These are phyloP conservation scores for Zaprionus tsacasi DNA, from an alignment of 1,140 invertebrate species.

Conservation along the genomic window DNA sequence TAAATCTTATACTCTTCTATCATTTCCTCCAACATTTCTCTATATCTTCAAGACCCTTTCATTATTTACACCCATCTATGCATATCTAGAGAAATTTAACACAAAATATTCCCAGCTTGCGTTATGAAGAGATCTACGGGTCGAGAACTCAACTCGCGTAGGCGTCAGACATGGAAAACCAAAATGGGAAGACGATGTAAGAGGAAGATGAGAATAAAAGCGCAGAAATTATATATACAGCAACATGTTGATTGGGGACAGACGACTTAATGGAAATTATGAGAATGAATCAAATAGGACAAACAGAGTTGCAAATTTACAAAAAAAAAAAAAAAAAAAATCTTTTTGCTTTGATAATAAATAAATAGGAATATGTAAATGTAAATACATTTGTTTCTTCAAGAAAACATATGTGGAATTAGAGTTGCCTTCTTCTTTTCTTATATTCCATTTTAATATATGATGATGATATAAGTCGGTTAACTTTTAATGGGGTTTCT, in stretches of 20 bases:
- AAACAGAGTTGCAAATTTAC: background rate
- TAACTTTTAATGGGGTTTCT: background rate
- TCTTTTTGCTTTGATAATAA: background rate
- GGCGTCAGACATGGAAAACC: conserved; percentile 3
- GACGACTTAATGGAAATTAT: conserved; percentile 9
- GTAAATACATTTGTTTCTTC: background rate
- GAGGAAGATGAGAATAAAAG: conserved; percentile 19
- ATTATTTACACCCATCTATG: background rate
- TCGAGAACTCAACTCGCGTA: conserved; percentile 7
- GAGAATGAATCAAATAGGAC: background rate
- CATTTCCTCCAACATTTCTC: background rate
- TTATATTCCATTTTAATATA: background rate
- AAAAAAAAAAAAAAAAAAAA: background rate
- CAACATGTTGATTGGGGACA: conserved; percentile 40
- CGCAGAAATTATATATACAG: conserved; percentile 38
- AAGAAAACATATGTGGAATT: background rate
- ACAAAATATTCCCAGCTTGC: conserved; percentile 26
- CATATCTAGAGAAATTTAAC: background rate
- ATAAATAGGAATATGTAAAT: background rate
- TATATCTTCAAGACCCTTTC: background rate
- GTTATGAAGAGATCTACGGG: conserved; percentile 32
- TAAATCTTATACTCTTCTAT: too few relatives aligned
- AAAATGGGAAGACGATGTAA: background rate
- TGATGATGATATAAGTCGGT: background rate
- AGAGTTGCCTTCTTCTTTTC: background rate